These are phyloP conservation scores for Lasioglossum leucozonium DNA, from an alignment of 2,888 invertebrate species.

Conservation along the genomic window DNA sequence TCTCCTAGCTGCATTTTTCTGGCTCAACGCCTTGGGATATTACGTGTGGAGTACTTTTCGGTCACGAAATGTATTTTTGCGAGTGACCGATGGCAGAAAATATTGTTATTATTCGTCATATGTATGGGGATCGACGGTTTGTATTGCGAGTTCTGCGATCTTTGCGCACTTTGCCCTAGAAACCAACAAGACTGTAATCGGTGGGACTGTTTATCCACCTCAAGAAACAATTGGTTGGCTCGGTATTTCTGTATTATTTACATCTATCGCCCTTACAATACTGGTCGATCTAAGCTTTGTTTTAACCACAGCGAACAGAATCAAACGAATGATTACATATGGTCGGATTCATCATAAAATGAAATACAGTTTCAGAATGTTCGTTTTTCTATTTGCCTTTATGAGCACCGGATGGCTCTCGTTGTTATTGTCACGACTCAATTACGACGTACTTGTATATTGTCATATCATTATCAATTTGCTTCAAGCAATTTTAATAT, in stretches of 20 bases:
- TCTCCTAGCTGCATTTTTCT: constrained; percentile 92
- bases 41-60: constrained; percentile 96
- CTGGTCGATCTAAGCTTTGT: constrained; percentile 92
- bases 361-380: constrained; percentile 93
- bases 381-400: constrained; percentile 89
- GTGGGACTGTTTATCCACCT: constrained; percentile 83
- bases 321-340: constrained; percentile 92
- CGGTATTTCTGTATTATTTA: constrained; percentile 93
- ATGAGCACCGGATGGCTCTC: constrained; percentile 93
- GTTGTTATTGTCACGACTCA: constrained; percentile 90
- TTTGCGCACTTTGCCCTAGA: constrained; percentile 93
- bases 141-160: constrained; percentile 90
- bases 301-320: constrained; percentile 91
- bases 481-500: constrained; percentile 90
- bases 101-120: constrained; percentile 94
- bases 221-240: constrained; percentile 93
- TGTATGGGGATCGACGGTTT: constrained; percentile 90
- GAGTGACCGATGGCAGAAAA: constrained; percentile 94
- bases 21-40: constrained; percentile 94
- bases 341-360: constrained; percentile 94
- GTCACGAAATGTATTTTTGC: constrained; percentile 92
- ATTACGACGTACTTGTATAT: constrained; percentile 90
- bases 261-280: constrained; percentile 92
- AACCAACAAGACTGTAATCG: constrained; percentile 86
- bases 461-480: constrained; percentile 91